Conservation (phyloP, 1,140 invertebrate genomes). For the Apis dorsata region DNA sequence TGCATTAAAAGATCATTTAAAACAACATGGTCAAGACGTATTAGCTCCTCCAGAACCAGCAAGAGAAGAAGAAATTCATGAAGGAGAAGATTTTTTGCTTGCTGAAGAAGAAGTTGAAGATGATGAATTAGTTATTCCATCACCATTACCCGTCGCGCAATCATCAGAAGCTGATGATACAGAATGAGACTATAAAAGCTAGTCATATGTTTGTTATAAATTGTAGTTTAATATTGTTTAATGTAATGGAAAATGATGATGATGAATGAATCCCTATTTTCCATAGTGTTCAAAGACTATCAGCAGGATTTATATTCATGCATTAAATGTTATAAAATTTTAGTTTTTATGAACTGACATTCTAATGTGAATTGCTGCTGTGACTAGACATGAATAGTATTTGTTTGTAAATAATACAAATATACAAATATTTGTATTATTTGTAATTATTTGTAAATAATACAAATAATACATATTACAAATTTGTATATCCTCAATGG, state of each 20-base stretch:
- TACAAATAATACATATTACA: background rate
- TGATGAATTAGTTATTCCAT: constrained; percentile 69
- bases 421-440: no score
- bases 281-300: constrained; percentile 10
- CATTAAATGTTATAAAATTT: constrained; percentile 27
- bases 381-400: constrained; percentile 41
- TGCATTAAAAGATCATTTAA: constrained; percentile 86
- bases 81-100: constrained; percentile 68
- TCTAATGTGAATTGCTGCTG: constrained; percentile 41
- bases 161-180: constrained; percentile 66
- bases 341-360: constrained; percentile 30
- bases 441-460: no score
- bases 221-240: constrained; percentile 42
- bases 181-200: constrained; percentile 60
- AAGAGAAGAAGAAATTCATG: constrained; percentile 74
- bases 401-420: constrained; percentile 37
- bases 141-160: constrained; percentile 62
- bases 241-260: background rate
- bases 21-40: constrained; percentile 80
- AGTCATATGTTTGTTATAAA: constrained; percentile 56
- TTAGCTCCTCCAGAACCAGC: constrained; percentile 71
- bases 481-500: constrained; percentile 26
- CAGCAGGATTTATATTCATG: background rate
- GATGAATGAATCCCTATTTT: constrained; percentile 20
- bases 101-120: constrained; percentile 69